phyloP scores from a whole-genome alignment of 2,113 vertebrate species.

The Mesitornis unicolor region DNA sequence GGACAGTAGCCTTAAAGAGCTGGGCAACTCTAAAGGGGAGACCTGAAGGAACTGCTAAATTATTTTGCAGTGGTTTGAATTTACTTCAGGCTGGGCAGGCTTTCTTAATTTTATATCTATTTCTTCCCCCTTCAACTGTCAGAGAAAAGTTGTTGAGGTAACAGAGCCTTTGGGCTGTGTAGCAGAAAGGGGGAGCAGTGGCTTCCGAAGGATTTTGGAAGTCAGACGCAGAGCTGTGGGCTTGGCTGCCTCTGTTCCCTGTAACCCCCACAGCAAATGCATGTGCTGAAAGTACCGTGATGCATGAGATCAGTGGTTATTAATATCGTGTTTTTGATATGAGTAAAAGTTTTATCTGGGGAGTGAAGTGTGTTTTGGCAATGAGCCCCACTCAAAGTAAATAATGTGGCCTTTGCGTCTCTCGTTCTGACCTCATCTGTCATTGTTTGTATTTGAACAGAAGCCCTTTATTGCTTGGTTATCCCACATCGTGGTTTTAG shows the following conservation, averaged over 20 bases:
- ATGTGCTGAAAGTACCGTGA: background rate
- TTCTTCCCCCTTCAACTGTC: background rate
- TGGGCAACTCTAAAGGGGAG: background rate
- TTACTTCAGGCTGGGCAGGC: background rate
- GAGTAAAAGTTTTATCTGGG: background rate
- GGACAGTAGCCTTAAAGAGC: background rate
- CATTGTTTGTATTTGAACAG: background rate
- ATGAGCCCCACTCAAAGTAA: background rate
- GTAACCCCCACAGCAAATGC: background rate
- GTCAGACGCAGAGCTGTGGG: background rate
- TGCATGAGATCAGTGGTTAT: conserved; percentile 5
- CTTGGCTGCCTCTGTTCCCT: background rate
- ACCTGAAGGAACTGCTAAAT: background rate
- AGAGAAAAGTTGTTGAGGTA: background rate
- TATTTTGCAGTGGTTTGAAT: background rate
- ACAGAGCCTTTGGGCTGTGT: background rate
- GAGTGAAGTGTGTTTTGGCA: conserved; percentile 1
- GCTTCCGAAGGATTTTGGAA: background rate
- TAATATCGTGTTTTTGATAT: background rate
- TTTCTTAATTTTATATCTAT: background rate
- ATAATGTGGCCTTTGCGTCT: background rate
- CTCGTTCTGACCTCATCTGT: background rate
- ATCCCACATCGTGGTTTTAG: background rate
- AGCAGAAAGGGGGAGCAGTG: background rate
- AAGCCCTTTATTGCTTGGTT: background rate